Evolutionary conservation across 2,888 invertebrate genomes (phyloP), one percentile per base, ranked within the genome.

Genomic region (Apocheima hispidaria): DNA sequence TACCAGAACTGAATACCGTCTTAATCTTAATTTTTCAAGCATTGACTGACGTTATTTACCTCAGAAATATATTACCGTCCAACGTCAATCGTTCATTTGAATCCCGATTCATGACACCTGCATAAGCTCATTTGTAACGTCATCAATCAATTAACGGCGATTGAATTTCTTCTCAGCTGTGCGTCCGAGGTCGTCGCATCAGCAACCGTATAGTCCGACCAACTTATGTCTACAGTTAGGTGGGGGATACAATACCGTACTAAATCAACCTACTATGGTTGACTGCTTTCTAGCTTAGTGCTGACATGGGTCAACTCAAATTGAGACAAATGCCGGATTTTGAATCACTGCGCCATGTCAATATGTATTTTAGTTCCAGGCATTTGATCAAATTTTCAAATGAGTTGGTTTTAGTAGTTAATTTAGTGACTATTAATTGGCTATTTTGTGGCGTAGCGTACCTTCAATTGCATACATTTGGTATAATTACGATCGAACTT

Each of bases 401-500:
- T 41, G 21, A 21, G 41, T n/a, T 41, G 20, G 40, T 21, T 12
- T 1, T 5, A 41, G 1, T 38, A 33, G 38, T 38, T 41, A 21
- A n/a, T 9, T 10, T 28, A 16, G 14, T 16, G 20, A 30, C 30
- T 33, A 0, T 18, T n/a, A n/a, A n/a, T n/a, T 18, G 12, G 18
- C 2, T 33, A 30, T 18, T 46, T 87, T 88, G 80, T 82, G 81
- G 79, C 84, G 82, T 73, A 57, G 89, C 78, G 79, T 81, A 77
- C 92, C 92, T 92, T 92, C 91, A 77, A 77, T 68, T 76, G 77
- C 75, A 82, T 90, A 77, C 88, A 90, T 91, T 92, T 90, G 92
- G 90, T 90, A 89, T 92, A 88, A 92, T 90, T 87, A 86, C 83
- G 81, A 78, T 83, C 83, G 84, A 88, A 88, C 84, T 87, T 86